Evolutionary conservation across 2,888 invertebrate genomes (phyloP).

Genomic region (Gandaritis pyraliata): DNA sequence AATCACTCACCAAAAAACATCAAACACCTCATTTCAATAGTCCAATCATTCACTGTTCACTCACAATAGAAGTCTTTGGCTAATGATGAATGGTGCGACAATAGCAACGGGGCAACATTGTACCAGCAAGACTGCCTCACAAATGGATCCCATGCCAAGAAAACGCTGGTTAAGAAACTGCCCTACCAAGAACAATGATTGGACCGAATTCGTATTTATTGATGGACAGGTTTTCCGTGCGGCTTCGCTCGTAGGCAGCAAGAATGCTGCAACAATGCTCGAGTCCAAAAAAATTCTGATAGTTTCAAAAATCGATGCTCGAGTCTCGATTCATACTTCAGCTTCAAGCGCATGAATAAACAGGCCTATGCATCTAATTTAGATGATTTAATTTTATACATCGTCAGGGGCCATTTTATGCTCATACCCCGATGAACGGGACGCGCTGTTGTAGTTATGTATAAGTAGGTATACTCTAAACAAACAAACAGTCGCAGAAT

Average conservation of each 20-base stretch:
- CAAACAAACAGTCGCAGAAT: constrained; percentile 10
- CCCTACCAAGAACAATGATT: constrained; percentile 42
- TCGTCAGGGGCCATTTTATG: no score
- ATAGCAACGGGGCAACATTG: constrained; percentile 33
- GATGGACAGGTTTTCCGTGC: constrained; percentile 6
- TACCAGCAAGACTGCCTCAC: constrained; percentile 27
- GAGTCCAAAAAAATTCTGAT: no score
- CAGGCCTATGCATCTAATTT: no score
- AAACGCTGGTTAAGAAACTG: constrained; percentile 38
- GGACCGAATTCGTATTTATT: constrained; percentile 35
- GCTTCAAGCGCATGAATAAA: no score
- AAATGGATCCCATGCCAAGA: constrained; percentile 35
- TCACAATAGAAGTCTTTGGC: constrained; percentile 29
- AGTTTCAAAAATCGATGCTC: no score
- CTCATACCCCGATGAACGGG: no score
- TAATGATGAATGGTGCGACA: constrained; percentile 9
- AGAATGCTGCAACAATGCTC: no score
- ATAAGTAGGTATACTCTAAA: no score
- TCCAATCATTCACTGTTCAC: constrained; percentile 49
- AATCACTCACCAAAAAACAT: constrained; percentile 48
- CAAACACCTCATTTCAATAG: constrained; percentile 47
- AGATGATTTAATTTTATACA: no score
- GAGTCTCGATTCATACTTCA: no score
- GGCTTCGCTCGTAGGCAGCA: constrained; percentile 4
- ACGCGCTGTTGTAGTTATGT: no score